A percentile compares a stretch with the other conserved stretches of the same genome.
Conservation (phyloP, 1,140 invertebrate genomes). For the Nymphalis io region DNA sequence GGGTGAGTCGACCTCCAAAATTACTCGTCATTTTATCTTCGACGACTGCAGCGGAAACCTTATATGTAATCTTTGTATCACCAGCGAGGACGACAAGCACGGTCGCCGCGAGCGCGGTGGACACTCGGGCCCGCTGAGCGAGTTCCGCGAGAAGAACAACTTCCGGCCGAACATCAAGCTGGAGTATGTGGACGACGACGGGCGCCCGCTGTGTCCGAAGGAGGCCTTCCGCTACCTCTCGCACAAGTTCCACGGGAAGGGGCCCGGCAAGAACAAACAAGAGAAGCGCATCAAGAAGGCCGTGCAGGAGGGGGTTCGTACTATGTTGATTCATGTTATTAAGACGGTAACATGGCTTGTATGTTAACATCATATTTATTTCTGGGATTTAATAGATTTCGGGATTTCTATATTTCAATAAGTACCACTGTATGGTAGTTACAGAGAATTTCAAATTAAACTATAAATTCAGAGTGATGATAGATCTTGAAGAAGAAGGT, state of each 20-base stretch:
- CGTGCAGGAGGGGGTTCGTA: constrained; percentile 93
- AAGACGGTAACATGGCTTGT: too few relatives aligned
- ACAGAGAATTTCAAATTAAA: too few relatives aligned
- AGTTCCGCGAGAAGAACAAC: constrained; percentile 96
- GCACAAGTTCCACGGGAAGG: constrained; percentile 99
- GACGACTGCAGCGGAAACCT: background rate
- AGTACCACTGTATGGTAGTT: too few relatives aligned
- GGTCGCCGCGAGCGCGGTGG: constrained; percentile 62
- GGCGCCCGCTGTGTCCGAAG: constrained; percentile 92
- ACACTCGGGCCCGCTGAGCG: constrained; percentile 88
- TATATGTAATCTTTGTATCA: background rate
- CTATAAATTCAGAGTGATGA: too few relatives aligned
- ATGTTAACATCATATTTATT: too few relatives aligned
- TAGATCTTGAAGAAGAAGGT: too few relatives aligned
- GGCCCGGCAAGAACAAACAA: constrained; percentile 98
- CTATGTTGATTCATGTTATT: background rate
- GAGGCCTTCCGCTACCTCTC: constrained; percentile 98
- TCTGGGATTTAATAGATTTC: too few relatives aligned
- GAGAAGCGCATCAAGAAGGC: constrained; percentile 98
- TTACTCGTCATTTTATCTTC: too few relatives aligned
- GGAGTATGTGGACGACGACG: constrained; percentile 98
- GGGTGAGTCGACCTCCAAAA: constrained; percentile 75
- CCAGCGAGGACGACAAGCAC: constrained; percentile 66
- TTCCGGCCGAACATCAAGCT: constrained; percentile 98
- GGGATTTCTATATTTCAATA: too few relatives aligned